A percentile compares a stretch with the other conserved stretches of the same genome.
Evolutionary conservation across 1,140 invertebrate genomes (phyloP).

Genomic region (Zaprionus gabonicus): DNA sequence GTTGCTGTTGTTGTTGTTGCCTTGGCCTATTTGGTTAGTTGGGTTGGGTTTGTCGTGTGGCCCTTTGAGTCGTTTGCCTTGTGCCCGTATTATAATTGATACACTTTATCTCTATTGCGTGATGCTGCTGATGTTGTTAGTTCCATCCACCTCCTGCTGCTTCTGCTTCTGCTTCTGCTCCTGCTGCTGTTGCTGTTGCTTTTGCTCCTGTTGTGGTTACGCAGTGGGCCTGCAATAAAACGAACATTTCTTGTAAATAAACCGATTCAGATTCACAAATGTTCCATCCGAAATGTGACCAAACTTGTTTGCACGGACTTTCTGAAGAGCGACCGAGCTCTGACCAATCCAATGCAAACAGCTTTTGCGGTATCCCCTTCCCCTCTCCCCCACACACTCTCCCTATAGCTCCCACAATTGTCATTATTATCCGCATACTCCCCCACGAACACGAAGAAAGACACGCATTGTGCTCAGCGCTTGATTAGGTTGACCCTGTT

Average conservation of each 20-base stretch:
- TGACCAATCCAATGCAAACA: constrained; percentile 13
- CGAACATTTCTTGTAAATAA: constrained; percentile 73
- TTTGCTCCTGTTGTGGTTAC: constrained; percentile 48
- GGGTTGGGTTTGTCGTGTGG: no score
- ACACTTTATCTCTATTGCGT: constrained; percentile 67
- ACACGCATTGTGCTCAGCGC: constrained; percentile 2
- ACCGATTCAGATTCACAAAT: constrained; percentile 24
- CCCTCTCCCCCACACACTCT: not conserved
- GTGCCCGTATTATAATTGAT: constrained; percentile 80
- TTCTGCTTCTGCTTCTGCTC: constrained; percentile 12
- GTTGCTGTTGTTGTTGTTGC: constrained; percentile 48
- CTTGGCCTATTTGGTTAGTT: constrained; percentile 18
- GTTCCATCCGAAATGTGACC: constrained; percentile 49
- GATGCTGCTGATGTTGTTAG: constrained; percentile 6
- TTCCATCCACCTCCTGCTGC: constrained; percentile 12
- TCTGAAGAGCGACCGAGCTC: constrained; percentile 13
- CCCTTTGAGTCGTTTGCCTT: constrained; percentile 34
- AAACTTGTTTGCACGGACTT: constrained; percentile 56
- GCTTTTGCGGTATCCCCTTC: constrained; percentile 25
- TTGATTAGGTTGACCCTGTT: constrained; percentile 4
- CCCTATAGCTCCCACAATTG: constrained; percentile 15
- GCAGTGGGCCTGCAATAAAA: constrained; percentile 56
- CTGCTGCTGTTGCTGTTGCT: constrained; percentile 22
- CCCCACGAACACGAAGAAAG: not conserved
- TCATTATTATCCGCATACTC: constrained; percentile 35